Conservation (phyloP, 2,888 invertebrate genomes). For the Willowsia nigromaculata region DNA sequence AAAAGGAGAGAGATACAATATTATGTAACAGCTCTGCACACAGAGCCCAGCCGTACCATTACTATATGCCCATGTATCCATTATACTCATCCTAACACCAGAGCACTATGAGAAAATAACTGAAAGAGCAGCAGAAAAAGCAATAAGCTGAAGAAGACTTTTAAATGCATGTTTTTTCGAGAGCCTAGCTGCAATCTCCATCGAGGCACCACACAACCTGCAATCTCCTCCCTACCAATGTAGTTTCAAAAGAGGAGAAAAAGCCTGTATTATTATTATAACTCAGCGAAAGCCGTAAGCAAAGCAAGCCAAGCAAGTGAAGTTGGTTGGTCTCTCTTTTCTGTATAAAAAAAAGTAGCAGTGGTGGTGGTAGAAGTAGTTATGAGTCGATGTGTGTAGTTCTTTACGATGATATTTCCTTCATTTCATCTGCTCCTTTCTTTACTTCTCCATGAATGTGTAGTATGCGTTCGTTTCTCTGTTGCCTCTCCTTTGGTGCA, state of each 20-base stretch:
- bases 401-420: conserved; percentile 72
- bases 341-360: conserved; percentile 57
- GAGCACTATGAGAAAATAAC: conserved; percentile 8
- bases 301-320: conserved; percentile 62
- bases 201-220: conserved; percentile 58
- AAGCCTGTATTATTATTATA: conserved; percentile 56
- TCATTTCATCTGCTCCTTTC: conserved; percentile 70
- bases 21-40: conserved; percentile 57
- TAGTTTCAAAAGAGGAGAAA: conserved; percentile 61
- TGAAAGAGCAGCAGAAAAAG: conserved; percentile 63
- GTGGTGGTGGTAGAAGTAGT: conserved; percentile 65
- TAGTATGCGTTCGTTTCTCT: not conserved
- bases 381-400: conserved; percentile 72
- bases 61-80: not conserved
- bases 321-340: conserved; percentile 55
- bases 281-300: conserved; percentile 69
- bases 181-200: conserved; percentile 64
- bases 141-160: conserved; percentile 57
- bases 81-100: not conserved
- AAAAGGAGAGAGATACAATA: conserved; percentile 44
- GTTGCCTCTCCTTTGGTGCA: conserved; percentile 40
- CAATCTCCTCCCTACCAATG: conserved; percentile 59
- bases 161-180: conserved; percentile 62
- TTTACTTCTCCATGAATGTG: conserved; percentile 57
- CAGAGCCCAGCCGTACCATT: not conserved